phyloP scores from a whole-genome alignment of 2,113 vertebrate species.

The Xiphophorus hellerii region DNA sequence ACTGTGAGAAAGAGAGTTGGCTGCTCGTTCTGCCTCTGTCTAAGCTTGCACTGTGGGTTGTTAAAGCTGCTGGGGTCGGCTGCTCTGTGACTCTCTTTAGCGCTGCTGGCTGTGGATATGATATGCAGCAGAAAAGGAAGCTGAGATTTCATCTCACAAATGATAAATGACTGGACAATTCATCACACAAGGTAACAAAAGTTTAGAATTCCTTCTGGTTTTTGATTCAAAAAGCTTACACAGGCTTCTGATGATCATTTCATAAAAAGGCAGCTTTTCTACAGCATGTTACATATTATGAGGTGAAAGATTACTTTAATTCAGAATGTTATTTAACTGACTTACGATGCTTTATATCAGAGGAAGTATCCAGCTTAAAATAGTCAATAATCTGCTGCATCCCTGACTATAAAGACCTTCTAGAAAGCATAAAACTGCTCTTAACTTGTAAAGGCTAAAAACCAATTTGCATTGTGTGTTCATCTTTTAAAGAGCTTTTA shows the following conservation, averaged over 20 bases:
- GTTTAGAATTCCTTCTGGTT: constrained; percentile 24
- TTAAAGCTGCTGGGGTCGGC: background rate
- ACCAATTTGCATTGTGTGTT: constrained; percentile 12
- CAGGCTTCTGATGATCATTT: background rate
- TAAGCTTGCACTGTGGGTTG: background rate
- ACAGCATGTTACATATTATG: background rate
- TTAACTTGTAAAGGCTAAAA: background rate
- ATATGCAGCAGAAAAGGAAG: constrained; percentile 8
- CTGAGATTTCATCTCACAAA: background rate
- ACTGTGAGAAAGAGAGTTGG: constrained; percentile 27
- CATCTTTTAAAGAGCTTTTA: constrained; percentile 13
- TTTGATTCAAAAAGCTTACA: background rate
- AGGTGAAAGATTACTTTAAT: too few relatives aligned
- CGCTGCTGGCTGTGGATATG: constrained; percentile 7
- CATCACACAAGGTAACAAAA: background rate
- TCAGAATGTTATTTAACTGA: background rate
- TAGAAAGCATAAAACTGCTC: background rate
- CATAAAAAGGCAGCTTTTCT: background rate
- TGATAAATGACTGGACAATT: background rate
- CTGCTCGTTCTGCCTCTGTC: background rate
- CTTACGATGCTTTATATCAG: background rate
- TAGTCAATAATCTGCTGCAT: background rate
- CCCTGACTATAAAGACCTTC: background rate
- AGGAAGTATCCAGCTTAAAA: background rate
- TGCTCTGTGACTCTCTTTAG: background rate